Conservation (phyloP, 2,888 invertebrate genomes). For the Nomada goodeniana region DNA sequence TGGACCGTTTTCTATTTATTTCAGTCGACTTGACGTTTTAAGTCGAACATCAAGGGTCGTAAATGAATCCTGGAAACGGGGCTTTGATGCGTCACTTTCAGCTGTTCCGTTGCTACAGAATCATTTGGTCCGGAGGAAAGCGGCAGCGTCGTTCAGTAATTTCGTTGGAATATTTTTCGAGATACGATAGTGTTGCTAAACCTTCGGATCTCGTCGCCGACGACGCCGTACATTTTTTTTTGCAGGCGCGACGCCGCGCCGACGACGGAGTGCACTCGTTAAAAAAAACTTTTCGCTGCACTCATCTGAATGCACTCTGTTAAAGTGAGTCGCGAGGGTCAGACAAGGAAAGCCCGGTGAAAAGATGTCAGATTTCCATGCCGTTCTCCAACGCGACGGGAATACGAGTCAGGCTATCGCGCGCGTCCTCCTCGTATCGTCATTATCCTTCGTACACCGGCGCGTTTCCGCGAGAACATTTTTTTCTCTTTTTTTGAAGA, state of each 20-base stretch:
- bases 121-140: background rate
- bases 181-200: slow-evolving; percentile 22
- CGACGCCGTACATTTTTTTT: slow-evolving; percentile 43
- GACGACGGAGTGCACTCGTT: slow-evolving; percentile 55
- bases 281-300: slow-evolving; percentile 54
- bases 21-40: background rate
- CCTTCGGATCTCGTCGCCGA: slow-evolving; percentile 15
- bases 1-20: background rate
- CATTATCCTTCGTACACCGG: slow-evolving; percentile 47
- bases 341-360: slow-evolving; percentile 35
- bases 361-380: slow-evolving; percentile 53
- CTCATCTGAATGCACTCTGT: slow-evolving; percentile 58
- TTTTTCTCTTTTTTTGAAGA: slow-evolving; percentile 14
- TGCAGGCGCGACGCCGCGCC: slow-evolving; percentile 25
- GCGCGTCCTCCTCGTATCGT: slow-evolving; percentile 29
- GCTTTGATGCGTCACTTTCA: background rate
- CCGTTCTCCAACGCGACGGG: slow-evolving; percentile 17
- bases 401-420: slow-evolving; percentile 43
- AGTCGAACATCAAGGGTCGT: background rate
- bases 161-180: slow-evolving; percentile 37
- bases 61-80: background rate
- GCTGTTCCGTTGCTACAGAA: background rate
- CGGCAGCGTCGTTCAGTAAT: slow-evolving; percentile 35
- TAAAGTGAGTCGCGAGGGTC: slow-evolving; percentile 55
- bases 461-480: slow-evolving; percentile 34